Conservation (phyloP, 2,113 vertebrate genomes). For the Tragelaphus scriptus region DNA sequence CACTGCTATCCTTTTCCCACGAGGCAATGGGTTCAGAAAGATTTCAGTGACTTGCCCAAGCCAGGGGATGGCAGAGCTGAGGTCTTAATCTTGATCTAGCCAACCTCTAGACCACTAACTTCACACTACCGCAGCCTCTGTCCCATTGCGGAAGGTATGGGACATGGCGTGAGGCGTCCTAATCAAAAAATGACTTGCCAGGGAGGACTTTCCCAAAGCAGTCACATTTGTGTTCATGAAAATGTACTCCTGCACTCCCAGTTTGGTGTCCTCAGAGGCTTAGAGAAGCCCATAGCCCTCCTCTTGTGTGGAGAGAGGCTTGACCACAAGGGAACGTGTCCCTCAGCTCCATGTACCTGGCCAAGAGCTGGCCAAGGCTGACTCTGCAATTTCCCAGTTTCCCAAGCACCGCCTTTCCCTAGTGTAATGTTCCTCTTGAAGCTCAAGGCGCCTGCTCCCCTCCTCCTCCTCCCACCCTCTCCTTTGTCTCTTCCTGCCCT, state of each 20-base stretch:
- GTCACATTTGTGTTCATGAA: not conserved
- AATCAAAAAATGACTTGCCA: not conserved
- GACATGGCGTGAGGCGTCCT: not conserved
- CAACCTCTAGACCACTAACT: not conserved
- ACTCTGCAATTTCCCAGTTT: not conserved
- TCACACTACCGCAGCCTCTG: not conserved
- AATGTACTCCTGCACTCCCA: not conserved
- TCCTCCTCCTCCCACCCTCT: not conserved
- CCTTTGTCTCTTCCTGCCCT: not conserved
- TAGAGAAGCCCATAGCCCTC: not conserved
- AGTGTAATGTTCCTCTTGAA: not conserved
- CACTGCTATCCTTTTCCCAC: not conserved
- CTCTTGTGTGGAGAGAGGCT: not conserved
- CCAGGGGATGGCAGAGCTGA: not conserved
- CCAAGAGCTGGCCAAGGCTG: not conserved
- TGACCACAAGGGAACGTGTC: not conserved
- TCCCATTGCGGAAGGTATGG: not conserved
- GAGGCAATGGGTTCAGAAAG: not conserved
- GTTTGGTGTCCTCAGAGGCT: not conserved
- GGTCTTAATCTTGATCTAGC: not conserved
- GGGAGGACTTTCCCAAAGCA: not conserved
- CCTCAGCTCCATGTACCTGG: not conserved
- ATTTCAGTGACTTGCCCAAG: slow-evolving; percentile 7
- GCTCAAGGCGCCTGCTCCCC: not conserved
- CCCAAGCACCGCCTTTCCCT: not conserved